These are phyloP conservation scores for Dunckerocampus dactyliophorus DNA, from an alignment of 2,113 vertebrate genomes.

Conservation along the genomic window DNA sequence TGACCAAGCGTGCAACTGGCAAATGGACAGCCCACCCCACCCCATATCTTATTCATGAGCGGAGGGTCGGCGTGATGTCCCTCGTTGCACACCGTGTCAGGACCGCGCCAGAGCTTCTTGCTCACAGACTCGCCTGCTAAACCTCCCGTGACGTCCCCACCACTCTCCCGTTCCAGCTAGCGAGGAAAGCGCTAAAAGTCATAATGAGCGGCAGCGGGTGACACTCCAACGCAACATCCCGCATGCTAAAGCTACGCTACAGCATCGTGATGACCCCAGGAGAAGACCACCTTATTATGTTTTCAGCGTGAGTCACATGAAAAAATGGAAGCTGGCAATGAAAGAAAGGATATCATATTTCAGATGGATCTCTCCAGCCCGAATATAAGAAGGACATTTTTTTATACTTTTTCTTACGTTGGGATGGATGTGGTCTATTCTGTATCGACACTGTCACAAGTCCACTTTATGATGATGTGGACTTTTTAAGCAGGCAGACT, in stretches of 20 bases:
- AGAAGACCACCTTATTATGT: no score
- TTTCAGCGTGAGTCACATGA: no score
- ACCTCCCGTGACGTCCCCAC: conserved; percentile 64
- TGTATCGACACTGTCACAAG: no score
- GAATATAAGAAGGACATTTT: no score
- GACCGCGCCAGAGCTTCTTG: conserved; percentile 45
- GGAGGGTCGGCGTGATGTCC: conserved; percentile 40
- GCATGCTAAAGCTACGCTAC: conserved; percentile 1
- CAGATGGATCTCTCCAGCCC: no score
- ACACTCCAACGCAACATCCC: conserved; percentile 44
- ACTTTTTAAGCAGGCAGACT: no score
- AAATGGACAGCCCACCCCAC: conserved; percentile 59
- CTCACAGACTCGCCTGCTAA: conserved; percentile 31
- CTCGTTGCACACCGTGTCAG: conserved; percentile 62
- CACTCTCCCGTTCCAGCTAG: conserved; percentile 39
- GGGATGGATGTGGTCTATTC: no score
- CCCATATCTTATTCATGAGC: conserved; percentile 75
- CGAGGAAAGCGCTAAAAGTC: conserved; percentile 53
- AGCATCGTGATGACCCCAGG: no score
- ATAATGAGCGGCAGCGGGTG: conserved; percentile 29
- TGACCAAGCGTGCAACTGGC: conserved; percentile 72
- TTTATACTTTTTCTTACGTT: no score
- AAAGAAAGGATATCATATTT: no score
- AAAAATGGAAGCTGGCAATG: no score
- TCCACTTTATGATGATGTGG: no score